Evolutionary conservation across 2,113 vertebrate species (phyloP).

Genomic region (Protomyctophum bolini): DNA sequence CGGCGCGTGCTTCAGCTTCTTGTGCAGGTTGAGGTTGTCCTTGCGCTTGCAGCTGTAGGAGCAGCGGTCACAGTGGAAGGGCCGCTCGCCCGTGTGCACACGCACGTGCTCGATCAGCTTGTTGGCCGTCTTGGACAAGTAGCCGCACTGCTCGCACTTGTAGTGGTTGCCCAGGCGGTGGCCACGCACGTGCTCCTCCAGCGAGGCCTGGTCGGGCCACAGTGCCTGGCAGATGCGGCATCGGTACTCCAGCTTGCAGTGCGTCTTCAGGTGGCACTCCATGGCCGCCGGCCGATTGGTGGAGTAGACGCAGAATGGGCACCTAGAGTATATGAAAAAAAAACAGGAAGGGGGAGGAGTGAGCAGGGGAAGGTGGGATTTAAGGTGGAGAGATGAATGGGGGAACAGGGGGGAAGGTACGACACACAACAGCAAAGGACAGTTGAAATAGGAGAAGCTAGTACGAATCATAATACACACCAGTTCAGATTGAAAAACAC

Average conservation of each 20-base stretch:
- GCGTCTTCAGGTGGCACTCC: slow-evolving; percentile 99
- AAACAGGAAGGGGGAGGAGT: slow-evolving; percentile 13
- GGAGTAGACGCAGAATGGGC: slow-evolving; percentile 99
- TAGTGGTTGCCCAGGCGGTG: slow-evolving; percentile 99
- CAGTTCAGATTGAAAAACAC: slow-evolving; percentile 20
- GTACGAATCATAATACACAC: slow-evolving; percentile 41
- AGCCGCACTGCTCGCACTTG: slow-evolving; percentile 98
- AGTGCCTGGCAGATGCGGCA: slow-evolving; percentile 98
- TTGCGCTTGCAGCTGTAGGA: slow-evolving; percentile 99
- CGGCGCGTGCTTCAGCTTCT: slow-evolving; percentile 98
- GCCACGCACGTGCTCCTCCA: slow-evolving; percentile 96
- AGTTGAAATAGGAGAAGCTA: slow-evolving; percentile 47
- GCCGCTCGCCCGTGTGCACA: slow-evolving; percentile 98
- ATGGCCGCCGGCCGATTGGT: slow-evolving; percentile 96
- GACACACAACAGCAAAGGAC: slow-evolving; percentile 43
- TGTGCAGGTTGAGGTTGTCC: slow-evolving; percentile 99
- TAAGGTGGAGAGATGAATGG: slow-evolving; percentile 31
- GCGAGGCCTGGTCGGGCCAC: slow-evolving; percentile 94
- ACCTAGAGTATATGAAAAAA: slow-evolving; percentile 80
- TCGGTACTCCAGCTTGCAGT: slow-evolving; percentile 99
- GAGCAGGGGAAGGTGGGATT: background rate
- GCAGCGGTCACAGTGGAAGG: slow-evolving; percentile 99
- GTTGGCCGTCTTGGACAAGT: slow-evolving; percentile 99
- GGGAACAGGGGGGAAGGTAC: background rate
- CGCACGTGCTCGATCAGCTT: slow-evolving; percentile 99